Base-by-base conservation (phyloP, 1,140 invertebrate genomes). In the Drosophila takahashii region DNA sequence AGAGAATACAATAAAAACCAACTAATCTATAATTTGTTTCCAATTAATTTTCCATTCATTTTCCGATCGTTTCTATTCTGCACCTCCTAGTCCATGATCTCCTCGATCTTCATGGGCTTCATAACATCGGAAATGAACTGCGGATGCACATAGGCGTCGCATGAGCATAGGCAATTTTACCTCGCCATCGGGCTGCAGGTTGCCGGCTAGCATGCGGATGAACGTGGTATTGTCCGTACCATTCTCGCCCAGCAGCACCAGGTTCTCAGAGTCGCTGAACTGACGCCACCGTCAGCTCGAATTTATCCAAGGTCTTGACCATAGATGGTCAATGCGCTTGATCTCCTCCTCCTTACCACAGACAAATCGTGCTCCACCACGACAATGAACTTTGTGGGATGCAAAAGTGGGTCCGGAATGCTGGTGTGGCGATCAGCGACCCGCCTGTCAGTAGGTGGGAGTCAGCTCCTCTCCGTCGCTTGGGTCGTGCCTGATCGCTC, bases 211-310 rank as follows among this genome's bases (percentile, higher is more conserved):
- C 97, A 99, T 98, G 90, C 98, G 94, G 90, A 99, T 99, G 83
- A 99, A 99, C 13, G 99, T 99, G 0, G 99, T 99, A 93, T 99
- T 99, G 45, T 99, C 99, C 47, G 99, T 99, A 73, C 99, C 99
- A 94, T 99, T 99, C 93, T 99, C 99, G 61, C 99, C 99, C 52
- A 99, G 94, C 91, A 99, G 93, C 13, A 99, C 99, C 89, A 99
- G 95, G 92, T 99, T 99, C 93, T 99, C 99, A 3, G 99, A 99
- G 93, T 99, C 99, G 22, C 98, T 99, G 92, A 99, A 99, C 87
- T 98, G 97, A 13, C 99, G 96, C 94, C 9, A 99, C 96, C 4
- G 93, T 93, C 44, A 99, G 93, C 51, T 95, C 93, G 91, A 99
- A 99, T 48, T 95, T 94, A 50, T 97, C 97, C 94, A 97, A 97